These are phyloP conservation scores for Globodera ellingtonae DNA, from an alignment of 1,140 invertebrate species.

Conservation along the genomic window DNA sequence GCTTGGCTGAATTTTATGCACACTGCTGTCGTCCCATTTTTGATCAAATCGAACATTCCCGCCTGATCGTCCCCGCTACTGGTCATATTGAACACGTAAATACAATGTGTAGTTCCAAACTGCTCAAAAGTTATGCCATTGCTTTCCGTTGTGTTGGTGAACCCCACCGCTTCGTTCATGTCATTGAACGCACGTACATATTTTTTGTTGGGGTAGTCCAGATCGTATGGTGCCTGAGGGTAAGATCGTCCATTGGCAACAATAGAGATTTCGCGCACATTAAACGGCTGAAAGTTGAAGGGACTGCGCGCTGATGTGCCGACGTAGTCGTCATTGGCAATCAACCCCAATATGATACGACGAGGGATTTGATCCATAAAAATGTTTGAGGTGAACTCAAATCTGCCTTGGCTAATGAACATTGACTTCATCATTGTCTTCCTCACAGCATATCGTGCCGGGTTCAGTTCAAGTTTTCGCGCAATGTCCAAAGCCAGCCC, in stretches of 20 bases:
- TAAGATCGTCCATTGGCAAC: not conserved
- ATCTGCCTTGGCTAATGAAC: slow-evolving; percentile 19
- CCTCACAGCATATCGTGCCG: slow-evolving; percentile 15
- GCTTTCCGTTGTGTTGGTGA: not conserved
- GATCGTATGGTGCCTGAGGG: slow-evolving; percentile 14
- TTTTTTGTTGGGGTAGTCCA: slow-evolving; percentile 30
- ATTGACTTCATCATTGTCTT: slow-evolving; percentile 24
- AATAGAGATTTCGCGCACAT: slow-evolving; percentile 27
- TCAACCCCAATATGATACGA: slow-evolving; percentile 12
- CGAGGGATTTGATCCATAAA: slow-evolving; percentile 30
- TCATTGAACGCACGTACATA: slow-evolving; percentile 25
- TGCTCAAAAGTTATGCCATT: not conserved
- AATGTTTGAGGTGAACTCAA: slow-evolving; percentile 20
- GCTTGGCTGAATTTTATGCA: slow-evolving; percentile 25
- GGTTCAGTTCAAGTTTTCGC: slow-evolving; percentile 7
- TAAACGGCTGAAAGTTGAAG: slow-evolving; percentile 31
- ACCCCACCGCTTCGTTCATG: slow-evolving; percentile 25
- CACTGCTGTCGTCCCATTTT: slow-evolving; percentile 24
- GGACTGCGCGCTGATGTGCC: slow-evolving; percentile 10
- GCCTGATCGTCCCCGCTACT: slow-evolving; percentile 17
- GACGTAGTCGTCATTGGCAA: slow-evolving; percentile 18
- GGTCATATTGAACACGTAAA: slow-evolving; percentile 4
- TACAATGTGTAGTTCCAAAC: not conserved
- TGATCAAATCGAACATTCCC: slow-evolving; percentile 23
- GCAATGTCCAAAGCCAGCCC: slow-evolving; percentile 25